Evolutionary conservation across 2,113 vertebrate genomes (phyloP), one percentile per base, ranked within the genome.

Genomic region (Origma solitaria): DNA sequence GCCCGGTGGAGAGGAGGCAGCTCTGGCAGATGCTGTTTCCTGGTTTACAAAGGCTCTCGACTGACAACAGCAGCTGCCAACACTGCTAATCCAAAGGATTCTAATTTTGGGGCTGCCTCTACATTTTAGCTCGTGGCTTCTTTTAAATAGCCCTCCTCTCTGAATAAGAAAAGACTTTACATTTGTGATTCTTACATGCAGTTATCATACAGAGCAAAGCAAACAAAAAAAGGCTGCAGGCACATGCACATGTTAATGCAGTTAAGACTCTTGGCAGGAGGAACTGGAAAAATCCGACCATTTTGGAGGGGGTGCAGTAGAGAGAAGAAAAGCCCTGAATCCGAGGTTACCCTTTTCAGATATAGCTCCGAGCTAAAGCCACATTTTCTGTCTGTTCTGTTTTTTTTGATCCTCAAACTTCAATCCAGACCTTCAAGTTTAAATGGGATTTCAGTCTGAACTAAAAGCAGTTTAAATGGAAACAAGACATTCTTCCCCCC

Each of bases 371-470:
- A 90, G 93, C 82, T 91, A 88, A 97, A 93, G 57, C 45, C 76
- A 73, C n/a, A 18, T 72, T 93, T 90, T 81, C 49, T 82, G 69
- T 88, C 56, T 72, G 10, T 75, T 68, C 70, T 35, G 10, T 85
- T 96, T 91, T 17, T 62, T 96, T 96, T 96, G 93, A 97, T 96
- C 93, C 80, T 92, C 86, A 88, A 85, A 82, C 87, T 93, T 95
- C 94, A 96, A 87, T 89, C 82, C 80, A 81, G 87, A 89, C 80
- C 91, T 94, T 62, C 87, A 78, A 45, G 60, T 96, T 96, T 82
- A 96, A 95, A 96, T 66, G 75, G 62, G 89, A 97, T 97, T 97
- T 96, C 20, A 20, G 92, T 81, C 79, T 95, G 42, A 94, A 96
- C 82, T 95, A 61, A 96, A 94, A 95, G 85, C 82, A 76, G 73